These are phyloP conservation scores for Drosophila parthenogenetica DNA, from an alignment of 2,888 invertebrate species.

Conservation along the genomic window DNA sequence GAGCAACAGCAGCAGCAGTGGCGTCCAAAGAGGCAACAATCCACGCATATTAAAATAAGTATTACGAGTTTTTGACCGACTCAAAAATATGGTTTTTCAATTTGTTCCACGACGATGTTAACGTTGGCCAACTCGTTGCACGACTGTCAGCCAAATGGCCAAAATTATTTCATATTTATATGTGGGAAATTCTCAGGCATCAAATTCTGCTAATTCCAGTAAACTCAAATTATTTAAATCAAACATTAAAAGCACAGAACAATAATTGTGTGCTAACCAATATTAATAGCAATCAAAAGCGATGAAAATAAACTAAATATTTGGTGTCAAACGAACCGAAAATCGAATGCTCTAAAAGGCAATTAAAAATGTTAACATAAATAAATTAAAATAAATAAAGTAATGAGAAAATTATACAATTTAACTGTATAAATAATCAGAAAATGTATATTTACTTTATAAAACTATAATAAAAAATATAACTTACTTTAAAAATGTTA, in stretches of 20 bases:
- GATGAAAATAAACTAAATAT: neutral
- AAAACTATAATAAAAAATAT: no score
- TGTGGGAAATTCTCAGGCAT: conserved; percentile 23
- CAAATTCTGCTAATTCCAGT: conserved; percentile 58
- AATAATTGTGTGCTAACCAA: conserved; percentile 38
- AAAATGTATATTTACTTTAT: no score
- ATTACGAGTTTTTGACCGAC: conserved; percentile 26
- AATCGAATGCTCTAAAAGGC: conserved; percentile 18
- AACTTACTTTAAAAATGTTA: no score
- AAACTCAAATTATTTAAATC: conserved; percentile 50
- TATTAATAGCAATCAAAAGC: conserved; percentile 30
- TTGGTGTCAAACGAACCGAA: conserved; percentile 3
- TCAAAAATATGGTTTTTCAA: conserved; percentile 57
- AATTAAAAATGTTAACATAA: neutral
- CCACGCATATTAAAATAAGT: conserved; percentile 65
- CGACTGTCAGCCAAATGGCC: conserved; percentile 53
- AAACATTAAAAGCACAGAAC: conserved; percentile 19
- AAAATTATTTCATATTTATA: conserved; percentile 61
- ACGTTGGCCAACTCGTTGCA: conserved; percentile 30
- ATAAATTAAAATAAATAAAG: neutral
- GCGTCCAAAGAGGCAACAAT: conserved; percentile 18
- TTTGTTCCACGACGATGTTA: conserved; percentile 31
- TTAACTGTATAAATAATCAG: no score
- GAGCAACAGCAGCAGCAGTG: conserved; percentile 18
- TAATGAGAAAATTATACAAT: no score